phyloP scores from a whole-genome alignment of 2,113 vertebrate species.

The Oncorhynchus clarkii region DNA sequence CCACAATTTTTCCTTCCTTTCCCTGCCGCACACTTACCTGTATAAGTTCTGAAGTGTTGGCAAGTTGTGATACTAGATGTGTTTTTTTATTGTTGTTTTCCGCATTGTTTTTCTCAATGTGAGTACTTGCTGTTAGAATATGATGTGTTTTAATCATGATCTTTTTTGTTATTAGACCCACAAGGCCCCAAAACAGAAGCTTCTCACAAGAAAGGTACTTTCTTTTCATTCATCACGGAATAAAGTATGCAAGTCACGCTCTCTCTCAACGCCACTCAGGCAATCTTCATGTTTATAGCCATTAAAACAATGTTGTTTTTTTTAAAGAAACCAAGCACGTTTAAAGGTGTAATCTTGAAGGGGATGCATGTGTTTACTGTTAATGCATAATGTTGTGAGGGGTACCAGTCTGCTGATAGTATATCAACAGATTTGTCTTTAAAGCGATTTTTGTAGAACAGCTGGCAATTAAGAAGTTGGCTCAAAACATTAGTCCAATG shows the following conservation, averaged over 20 bases:
- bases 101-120: conserved; percentile 56
- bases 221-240: conserved; percentile 59
- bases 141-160: conserved; percentile 82
- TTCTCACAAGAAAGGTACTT: conserved; percentile 84
- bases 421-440: neutral
- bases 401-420: neutral
- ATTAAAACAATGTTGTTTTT: too few relatives aligned
- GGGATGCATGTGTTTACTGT: neutral
- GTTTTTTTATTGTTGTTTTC: conserved; percentile 64
- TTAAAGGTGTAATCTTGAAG: neutral
- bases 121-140: conserved; percentile 69
- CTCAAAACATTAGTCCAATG: neutral
- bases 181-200: conserved; percentile 82
- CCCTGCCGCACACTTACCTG: conserved; percentile 64
- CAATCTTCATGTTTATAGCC: neutral
- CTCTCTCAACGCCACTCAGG: too few relatives aligned
- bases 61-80: conserved; percentile 61
- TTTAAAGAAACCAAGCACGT: neutral
- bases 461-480: conserved; percentile 19
- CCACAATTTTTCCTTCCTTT: conserved; percentile 25
- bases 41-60: conserved; percentile 66
- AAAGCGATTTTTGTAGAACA: conserved; percentile 12
- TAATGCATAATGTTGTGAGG: neutral
- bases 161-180: conserved; percentile 80
- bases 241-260: conserved; percentile 19